Evolutionary conservation across 2,888 invertebrate species (phyloP), one percentile per base, ranked within the genome.

Genomic region (Calephelis perditalis): DNA sequence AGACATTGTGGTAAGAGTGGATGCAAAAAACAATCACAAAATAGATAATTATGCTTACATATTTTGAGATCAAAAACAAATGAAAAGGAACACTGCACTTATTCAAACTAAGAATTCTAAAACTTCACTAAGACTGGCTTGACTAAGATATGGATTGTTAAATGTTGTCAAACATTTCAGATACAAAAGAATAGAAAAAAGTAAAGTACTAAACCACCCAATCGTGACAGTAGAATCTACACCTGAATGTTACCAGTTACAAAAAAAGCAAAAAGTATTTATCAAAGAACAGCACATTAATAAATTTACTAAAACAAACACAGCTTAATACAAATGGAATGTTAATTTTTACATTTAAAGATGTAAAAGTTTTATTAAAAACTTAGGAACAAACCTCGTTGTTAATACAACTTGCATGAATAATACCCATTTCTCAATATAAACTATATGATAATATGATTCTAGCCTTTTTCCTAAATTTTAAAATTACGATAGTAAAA

Each of bases 151-250:
- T 49, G 8, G 15, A 3, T 15, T 15, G 26, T 26, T 49, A 10
- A 1, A 49, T 15, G 9, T 26, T 26, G 4, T 26, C 12, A 26
- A 12, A 49, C 26, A 49, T 40, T 40, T 49, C 49, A 49, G 9
- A 49, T 49, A 49, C 10, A 49, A 49, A 49, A 49, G 8, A 47
- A 49, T 49, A 49, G 49, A 49, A 49, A 49, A 49, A 49, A 49
- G 49, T 49, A 49, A 49, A 49, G 12, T 49, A 10, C 15, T 49
- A 49, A 49, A 49, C 26, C 49, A 49, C 12, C 26, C 12, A 47
- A 49, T 12, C 5, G n/a, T 15, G 49, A 49, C 49, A 49, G 49
- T 9, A 49, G 49, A 49, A 49, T 49, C 49, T 49, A 9, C 15
- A 26, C 26, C 49, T 26, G 10, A 15, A 49, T 26, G 7, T 49